Percentiles rank a stretch among this genome's conserved stretches.
phyloP scores from a whole-genome alignment of 1,140 invertebrate species.

The Streblospio benedicti region DNA sequence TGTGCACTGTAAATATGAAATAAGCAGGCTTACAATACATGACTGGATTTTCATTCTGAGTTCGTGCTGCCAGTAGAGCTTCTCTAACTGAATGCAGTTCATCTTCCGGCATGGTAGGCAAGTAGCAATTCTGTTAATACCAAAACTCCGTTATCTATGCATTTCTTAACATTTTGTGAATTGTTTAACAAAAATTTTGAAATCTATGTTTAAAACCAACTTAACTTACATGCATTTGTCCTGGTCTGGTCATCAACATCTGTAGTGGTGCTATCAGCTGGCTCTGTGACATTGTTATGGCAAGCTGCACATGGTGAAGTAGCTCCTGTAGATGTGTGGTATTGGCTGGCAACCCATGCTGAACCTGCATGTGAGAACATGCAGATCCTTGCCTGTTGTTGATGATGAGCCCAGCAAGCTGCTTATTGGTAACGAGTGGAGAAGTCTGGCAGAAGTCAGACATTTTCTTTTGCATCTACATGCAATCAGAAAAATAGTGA shows the following conservation, averaged over 20 bases:
- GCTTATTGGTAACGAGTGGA: no score
- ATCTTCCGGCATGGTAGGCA: conserved; percentile 25
- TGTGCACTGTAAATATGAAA: not conserved
- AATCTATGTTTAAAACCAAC: not conserved
- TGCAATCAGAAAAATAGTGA: no score
- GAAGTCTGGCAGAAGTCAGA: no score
- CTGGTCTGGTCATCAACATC: conserved; percentile 3
- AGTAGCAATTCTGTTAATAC: conserved; percentile 4
- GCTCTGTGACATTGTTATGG: no score
- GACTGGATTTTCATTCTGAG: conserved; percentile 20
- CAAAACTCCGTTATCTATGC: not conserved
- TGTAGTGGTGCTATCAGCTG: conserved; percentile 6
- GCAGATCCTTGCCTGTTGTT: no score
- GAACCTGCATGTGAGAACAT: no score
- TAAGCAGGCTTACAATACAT: conserved; percentile 22
- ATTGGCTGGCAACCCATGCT: no score
- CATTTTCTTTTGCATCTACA: no score
- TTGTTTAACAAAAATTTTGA: not conserved
- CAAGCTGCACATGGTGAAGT: no score
- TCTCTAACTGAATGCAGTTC: conserved; percentile 19
- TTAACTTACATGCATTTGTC: conserved; percentile 2
- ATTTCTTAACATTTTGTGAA: not conserved
- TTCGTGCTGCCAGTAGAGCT: conserved; percentile 23
- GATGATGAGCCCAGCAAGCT: no score
- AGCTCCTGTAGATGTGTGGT: no score